phyloP scores from a whole-genome alignment of 1,140 invertebrate genomes.

The Pseudoatta argentina region DNA sequence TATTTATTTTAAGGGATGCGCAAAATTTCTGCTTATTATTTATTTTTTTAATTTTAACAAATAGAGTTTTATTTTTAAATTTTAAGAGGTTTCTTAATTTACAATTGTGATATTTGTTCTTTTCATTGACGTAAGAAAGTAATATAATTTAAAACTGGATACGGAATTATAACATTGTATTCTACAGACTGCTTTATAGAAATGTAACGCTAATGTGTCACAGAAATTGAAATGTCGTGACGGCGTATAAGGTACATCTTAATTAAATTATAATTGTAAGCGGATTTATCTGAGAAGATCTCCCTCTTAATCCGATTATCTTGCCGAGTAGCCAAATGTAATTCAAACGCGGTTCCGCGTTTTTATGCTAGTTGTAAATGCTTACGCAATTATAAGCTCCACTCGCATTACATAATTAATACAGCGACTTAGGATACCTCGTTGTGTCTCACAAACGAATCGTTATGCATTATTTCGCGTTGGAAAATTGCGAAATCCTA shows the following conservation, averaged over 20 bases:
- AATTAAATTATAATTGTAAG: slow-evolving; percentile 56
- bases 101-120: not conserved
- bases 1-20: not conserved
- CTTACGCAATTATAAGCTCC: slow-evolving; percentile 41
- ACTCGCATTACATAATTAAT: slow-evolving; percentile 27
- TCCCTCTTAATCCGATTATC: slow-evolving; percentile 14
- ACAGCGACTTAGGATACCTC: not conserved
- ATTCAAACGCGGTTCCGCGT: slow-evolving; percentile 37
- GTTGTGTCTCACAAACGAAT: slow-evolving; percentile 27
- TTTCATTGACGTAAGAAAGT: not conserved
- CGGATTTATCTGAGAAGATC: slow-evolving; percentile 42
- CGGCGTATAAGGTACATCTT: slow-evolving; percentile 15
- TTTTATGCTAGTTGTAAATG: slow-evolving; percentile 32
- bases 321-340: not conserved
- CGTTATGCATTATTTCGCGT: slow-evolving; percentile 53
- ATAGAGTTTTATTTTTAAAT: not conserved
- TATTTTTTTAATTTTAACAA: not conserved
- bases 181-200: not conserved
- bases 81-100: not conserved
- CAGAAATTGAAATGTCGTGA: slow-evolving; percentile 31
- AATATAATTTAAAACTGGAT: not conserved
- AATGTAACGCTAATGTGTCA: slow-evolving; percentile 2
- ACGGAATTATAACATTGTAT: not conserved
- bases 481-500: slow-evolving; percentile 50
- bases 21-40: not conserved